Evolutionary conservation across 2,113 vertebrate species (phyloP).

Genomic region (Neomonachus schauinslandi): DNA sequence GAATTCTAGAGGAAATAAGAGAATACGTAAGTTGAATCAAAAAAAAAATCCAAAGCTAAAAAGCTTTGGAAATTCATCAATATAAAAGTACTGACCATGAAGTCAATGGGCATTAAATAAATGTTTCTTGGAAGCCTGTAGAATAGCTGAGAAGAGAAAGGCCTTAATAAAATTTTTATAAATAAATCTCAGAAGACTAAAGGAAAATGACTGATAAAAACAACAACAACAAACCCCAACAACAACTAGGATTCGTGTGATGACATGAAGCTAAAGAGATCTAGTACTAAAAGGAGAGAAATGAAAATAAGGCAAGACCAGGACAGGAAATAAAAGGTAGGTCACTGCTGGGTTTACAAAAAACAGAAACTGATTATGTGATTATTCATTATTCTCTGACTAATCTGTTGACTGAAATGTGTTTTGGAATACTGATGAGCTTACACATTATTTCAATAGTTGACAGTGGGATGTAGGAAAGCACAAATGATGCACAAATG

Average conservation of each 20-base stretch:
- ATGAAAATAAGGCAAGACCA: background rate
- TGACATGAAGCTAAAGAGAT: background rate
- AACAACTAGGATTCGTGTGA: background rate
- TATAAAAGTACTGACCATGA: background rate
- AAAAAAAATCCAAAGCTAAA: background rate
- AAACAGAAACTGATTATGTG: background rate
- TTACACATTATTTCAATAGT: background rate
- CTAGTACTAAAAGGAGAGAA: background rate
- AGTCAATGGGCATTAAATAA: background rate
- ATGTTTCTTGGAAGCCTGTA: background rate
- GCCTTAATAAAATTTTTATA: background rate
- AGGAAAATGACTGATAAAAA: background rate
- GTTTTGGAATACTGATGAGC: background rate
- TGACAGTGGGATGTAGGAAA: background rate
- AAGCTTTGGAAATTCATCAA: background rate
- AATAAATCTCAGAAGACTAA: background rate
- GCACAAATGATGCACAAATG: background rate
- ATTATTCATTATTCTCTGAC: conserved; percentile 10
- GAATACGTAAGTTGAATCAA: background rate
- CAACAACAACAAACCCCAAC: background rate
- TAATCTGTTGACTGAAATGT: background rate
- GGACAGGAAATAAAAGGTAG: background rate
- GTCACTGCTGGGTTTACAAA: background rate
- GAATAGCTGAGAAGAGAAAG: background rate
- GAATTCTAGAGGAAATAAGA: background rate